Base-by-base conservation (phyloP, 1,140 invertebrate genomes). In the Centruroides vittatus region DNA sequence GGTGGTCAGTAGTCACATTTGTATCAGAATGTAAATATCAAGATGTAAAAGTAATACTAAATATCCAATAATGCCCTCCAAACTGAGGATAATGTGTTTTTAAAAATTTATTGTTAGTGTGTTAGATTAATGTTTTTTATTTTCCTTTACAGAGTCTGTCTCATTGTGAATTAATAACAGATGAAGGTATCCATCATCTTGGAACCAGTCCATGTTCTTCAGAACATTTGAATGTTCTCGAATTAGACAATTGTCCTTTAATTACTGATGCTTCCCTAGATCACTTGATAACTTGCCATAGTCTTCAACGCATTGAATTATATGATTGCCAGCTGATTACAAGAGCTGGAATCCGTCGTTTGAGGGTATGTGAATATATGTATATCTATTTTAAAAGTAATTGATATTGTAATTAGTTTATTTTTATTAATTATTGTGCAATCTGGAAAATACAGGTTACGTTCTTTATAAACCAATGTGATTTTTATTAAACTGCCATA, bases 311-410 rank as follows among this genome's bases (percentile, higher is more conserved):
- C 55, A 93, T 99, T 69, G 96, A 98, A 76, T 79, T 99, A 52
- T 99, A 98, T 74, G 96, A 99, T 79, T 99, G 96, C 79, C 96
- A 99, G 79, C 82, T 96, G 61, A 97, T 99, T 67, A 96, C 93
- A 11, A 82, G 93, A 74, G 86, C 88, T 71, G 96, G 93, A 66
- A 99, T 99, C 75, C 83, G 91, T 70, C 85, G 92, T 79, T 82
- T 99, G 65, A 84, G 91, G 79, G 95, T 96, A 77, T 69, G 72
- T 70, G 23, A 65, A n/a, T 34, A 5, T 51, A 10, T 41, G 57
- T 60, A 41, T 7, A 11, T 49, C 48, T 11, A 11, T 49, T 49
- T 49, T 11, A 49, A 49, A 1, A 11, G 3, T 11, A 10, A 3
- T 49, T 49, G 10, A 23, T 23, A 23, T 23, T 23, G 12, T n/a